Percentiles rank a stretch among this genome's conserved stretches.
phyloP scores from a whole-genome alignment of 2,797 vertebrate species.

The Odontamblyopus lacepedii region DNA sequence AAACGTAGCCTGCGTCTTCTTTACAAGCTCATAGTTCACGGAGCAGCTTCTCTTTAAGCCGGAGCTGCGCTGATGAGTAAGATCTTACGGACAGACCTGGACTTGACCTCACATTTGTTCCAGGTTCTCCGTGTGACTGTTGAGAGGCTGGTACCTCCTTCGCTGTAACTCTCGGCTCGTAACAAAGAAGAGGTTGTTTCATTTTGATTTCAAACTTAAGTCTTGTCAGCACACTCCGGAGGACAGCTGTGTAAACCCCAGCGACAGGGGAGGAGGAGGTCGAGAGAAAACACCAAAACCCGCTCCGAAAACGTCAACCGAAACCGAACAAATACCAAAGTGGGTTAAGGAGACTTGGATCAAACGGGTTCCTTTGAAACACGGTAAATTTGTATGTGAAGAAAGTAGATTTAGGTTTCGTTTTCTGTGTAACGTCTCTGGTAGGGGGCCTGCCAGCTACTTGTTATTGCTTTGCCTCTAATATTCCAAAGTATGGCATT shows the following conservation, averaged over 20 bases:
- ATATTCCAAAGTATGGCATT: too few species aligned
- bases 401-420: not conserved
- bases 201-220: slow-evolving; percentile 24
- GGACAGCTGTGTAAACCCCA: slow-evolving; percentile 52
- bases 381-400: not conserved
- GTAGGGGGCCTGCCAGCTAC: too few species aligned
- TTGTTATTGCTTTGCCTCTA: too few species aligned
- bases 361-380: not conserved
- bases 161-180: slow-evolving; percentile 18
- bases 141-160: slow-evolving; percentile 27
- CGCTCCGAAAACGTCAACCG: not conserved
- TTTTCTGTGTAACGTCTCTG: not conserved
- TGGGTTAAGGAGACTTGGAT: not conserved
- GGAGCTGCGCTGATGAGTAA: slow-evolving; percentile 10
- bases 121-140: slow-evolving; percentile 26
- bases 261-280: not conserved
- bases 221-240: slow-evolving; percentile 36
- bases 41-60: not conserved
- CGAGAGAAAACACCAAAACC: not conserved
- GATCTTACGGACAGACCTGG: slow-evolving; percentile 3
- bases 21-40: not conserved
- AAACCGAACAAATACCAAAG: slow-evolving; percentile 1
- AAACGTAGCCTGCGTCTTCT: too few species aligned
- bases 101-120: not conserved
- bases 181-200: slow-evolving; percentile 52